These are phyloP conservation scores for Palythoa caribaeorum DNA, from an alignment of 92 coral and sea anemone species.

Conservation along the genomic window DNA sequence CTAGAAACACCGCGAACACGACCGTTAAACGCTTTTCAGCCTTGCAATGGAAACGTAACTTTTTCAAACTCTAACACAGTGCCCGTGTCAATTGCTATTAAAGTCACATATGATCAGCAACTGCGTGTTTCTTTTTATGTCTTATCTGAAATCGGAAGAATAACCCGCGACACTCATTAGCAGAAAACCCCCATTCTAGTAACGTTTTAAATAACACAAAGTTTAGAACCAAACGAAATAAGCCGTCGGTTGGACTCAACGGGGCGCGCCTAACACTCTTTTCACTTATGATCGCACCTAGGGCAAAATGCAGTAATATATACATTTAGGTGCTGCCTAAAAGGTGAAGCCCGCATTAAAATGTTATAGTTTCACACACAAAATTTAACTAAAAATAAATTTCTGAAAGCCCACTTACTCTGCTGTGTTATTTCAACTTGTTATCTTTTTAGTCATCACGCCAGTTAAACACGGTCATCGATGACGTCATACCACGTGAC, in stretches of 20 bases:
- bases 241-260: too few species aligned
- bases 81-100: too few species aligned
- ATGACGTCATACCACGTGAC: too few species aligned
- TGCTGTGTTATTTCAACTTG: background rate
- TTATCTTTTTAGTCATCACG: background rate
- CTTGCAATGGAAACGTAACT: background rate
- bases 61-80: background rate
- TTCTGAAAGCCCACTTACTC: background rate
- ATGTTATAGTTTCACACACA: too few species aligned
- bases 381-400: too few species aligned
- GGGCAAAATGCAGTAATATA: background rate
- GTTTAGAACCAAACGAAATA: too few species aligned
- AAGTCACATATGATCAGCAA: conserved; percentile 12
- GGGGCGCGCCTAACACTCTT: background rate
- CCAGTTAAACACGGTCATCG: background rate
- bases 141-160: too few species aligned
- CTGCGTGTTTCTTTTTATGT: background rate
- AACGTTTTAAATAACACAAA: too few species aligned
- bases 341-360: too few species aligned
- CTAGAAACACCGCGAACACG: conserved; percentile 12
- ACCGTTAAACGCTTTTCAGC: background rate
- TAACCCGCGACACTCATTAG: background rate
- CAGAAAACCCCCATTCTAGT: conserved; percentile 8
- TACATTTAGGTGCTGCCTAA: too few species aligned
- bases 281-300: background rate